Evolutionary conservation across 2,888 invertebrate genomes (phyloP).

Genomic region (Carterocephalus palaemon): DNA sequence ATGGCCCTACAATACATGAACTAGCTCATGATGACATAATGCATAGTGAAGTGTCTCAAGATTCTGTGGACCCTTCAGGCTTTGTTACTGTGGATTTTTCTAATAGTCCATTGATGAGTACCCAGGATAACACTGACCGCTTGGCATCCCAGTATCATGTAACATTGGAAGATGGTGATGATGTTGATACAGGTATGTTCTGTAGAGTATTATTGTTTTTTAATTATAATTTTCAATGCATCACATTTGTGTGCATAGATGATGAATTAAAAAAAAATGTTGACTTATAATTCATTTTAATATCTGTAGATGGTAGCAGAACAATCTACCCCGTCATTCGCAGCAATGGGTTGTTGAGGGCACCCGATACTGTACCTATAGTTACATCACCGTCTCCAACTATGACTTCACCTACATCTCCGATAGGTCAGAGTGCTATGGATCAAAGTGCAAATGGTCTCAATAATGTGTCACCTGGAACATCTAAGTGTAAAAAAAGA

Average conservation of each 20-base stretch:
- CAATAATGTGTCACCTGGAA: slow-evolving; percentile 42
- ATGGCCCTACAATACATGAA: slow-evolving; percentile 75
- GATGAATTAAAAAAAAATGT: no score
- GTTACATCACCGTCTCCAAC: slow-evolving; percentile 52
- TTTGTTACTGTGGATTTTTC: slow-evolving; percentile 54
- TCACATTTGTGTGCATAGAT: no score
- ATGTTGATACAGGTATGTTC: slow-evolving; percentile 51
- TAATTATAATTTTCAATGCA: slow-evolving; percentile 13
- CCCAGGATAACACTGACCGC: slow-evolving; percentile 38
- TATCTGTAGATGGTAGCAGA: slow-evolving; percentile 48
- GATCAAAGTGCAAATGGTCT: slow-evolving; percentile 42
- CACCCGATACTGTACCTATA: slow-evolving; percentile 43
- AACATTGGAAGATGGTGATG: slow-evolving; percentile 70
- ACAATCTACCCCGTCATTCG: slow-evolving; percentile 42
- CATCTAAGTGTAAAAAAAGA: slow-evolving; percentile 45
- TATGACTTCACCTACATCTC: slow-evolving; percentile 40
- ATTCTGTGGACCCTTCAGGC: slow-evolving; percentile 46
- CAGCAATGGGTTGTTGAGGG: slow-evolving; percentile 38
- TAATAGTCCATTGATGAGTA: slow-evolving; percentile 27
- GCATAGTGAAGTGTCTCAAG: slow-evolving; percentile 56
- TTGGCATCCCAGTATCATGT: slow-evolving; percentile 58
- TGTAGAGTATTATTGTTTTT: slow-evolving; percentile 11
- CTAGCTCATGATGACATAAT: slow-evolving; percentile 67
- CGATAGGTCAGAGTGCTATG: slow-evolving; percentile 37
- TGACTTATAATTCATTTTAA: slow-evolving; percentile 24